Base-by-base conservation (phyloP, 1,140 invertebrate species). In the Microplitis demolitor region DNA sequence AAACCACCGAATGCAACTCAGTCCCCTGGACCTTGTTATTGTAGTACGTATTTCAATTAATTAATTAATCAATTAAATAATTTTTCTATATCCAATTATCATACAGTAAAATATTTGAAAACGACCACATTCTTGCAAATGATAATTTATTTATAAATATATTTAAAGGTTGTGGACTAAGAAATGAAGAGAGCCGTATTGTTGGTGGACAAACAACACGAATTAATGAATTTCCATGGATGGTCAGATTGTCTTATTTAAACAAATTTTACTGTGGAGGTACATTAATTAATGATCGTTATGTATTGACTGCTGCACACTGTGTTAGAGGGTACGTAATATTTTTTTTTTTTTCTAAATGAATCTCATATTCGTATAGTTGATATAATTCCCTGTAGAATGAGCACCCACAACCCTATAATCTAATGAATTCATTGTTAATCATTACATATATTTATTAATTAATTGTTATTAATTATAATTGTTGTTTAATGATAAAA, bases 191-290 rank as follows among this genome's bases (percentile, higher is more conserved):
- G 69, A 91, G 91, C 31, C 89, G 94, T 58, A 95, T 96, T 60
- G 93, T 95, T 0, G 94, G 93, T 1, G 93, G 93, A 4, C 88
- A 90, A 70, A 90, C 91, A 13, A 91, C 93, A 0, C 87, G 87
- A 51, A 84, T 91, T 66, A 92, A 94, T 78, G 93, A 95, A 80
- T 95, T 93, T 82, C 94, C 94, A 3, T 96, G 94, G 94, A 93
- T 95, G 89, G 93, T 90, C 0, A 90, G 92, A 56, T 84, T 96
- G 34, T 92, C 91, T 2, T 95, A 96, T 84, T 91, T 94, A 78
- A 93, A 93, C 77, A 90, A 92, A 75, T 95, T 96, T 87, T 96
- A 96, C 81, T 96, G 95, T 79, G 94, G 95, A 11, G 94, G 92
- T 24, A 93, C 93, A 78, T 85, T 96, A 54, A 93, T 96, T 82